phyloP scores from a whole-genome alignment of 2,797 vertebrate genomes.

The Steatocranus sp. region DNA sequence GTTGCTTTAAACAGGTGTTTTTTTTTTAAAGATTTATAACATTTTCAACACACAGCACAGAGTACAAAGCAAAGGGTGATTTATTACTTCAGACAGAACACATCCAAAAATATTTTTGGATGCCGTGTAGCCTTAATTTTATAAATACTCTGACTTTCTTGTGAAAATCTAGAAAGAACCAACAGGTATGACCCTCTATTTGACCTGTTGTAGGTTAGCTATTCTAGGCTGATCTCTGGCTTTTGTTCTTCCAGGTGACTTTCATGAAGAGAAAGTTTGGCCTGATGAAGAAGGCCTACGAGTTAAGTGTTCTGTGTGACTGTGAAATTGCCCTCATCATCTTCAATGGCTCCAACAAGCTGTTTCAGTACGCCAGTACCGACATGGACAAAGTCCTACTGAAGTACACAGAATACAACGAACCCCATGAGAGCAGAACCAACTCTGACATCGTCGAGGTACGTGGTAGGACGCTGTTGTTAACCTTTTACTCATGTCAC shows the following conservation, averaged over 20 bases:
- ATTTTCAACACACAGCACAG: background rate
- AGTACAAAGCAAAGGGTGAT: background rate
- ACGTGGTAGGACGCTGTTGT: background rate
- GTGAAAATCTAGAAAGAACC: background rate
- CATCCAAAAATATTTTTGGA: background rate
- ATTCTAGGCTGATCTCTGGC: background rate
- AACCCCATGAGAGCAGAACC: constrained; percentile 69
- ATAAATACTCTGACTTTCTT: background rate
- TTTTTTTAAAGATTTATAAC: rapidly evolving
- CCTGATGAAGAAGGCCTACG: constrained; percentile 93
- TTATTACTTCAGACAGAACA: background rate
- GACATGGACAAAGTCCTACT: constrained; percentile 93
- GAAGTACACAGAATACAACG: constrained; percentile 79
- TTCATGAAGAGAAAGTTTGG: constrained; percentile 98
- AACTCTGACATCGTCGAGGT: constrained; percentile 70
- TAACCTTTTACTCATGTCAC: background rate
- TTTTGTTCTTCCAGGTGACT: constrained; percentile 80
- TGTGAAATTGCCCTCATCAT: constrained; percentile 93
- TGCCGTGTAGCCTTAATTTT: rapidly evolving
- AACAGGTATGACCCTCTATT: background rate
- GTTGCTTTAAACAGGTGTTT: background rate
- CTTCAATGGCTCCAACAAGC: constrained; percentile 94
- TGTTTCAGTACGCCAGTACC: constrained; percentile 92
- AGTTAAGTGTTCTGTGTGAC: constrained; percentile 90
- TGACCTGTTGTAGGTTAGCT: background rate